A percentile compares a stretch with the other conserved stretches of the same genome.
Conservation (phyloP, 2,888 invertebrate genomes). For the Dynastes tityus region DNA sequence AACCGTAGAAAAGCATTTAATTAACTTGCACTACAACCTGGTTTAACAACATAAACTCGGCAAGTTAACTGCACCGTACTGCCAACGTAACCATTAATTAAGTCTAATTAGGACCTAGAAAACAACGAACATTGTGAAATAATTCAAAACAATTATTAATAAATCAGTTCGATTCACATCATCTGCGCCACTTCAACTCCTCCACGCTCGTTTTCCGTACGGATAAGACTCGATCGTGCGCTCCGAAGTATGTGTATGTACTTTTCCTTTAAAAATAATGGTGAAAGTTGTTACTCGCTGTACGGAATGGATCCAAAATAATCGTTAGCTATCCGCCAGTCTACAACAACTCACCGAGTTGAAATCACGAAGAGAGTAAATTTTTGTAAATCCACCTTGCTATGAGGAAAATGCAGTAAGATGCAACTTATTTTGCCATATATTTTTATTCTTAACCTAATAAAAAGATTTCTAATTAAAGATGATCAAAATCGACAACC, state of each 20-base stretch:
- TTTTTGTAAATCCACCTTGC: no score
- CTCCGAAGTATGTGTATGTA: constrained; percentile 11
- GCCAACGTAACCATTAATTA: constrained; percentile 58
- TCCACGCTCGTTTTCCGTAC: constrained; percentile 24
- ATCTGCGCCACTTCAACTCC: constrained; percentile 42
- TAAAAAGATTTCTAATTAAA: no score
- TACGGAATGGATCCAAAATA: constrained; percentile 5
- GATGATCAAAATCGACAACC: no score
- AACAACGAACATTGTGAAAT: constrained; percentile 57
- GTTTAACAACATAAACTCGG: constrained; percentile 55
- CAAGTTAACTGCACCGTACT: constrained; percentile 55
- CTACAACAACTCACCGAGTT: neutral
- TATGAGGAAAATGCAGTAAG: no score
- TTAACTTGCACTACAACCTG: constrained; percentile 59
- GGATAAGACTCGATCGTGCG: constrained; percentile 28
- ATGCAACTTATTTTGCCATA: no score
- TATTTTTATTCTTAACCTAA: no score
- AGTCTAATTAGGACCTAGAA: constrained; percentile 58
- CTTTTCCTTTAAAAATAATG: constrained; percentile 18
- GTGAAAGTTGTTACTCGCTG: constrained; percentile 33
- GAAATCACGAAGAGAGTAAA: neutral
- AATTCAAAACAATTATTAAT: constrained; percentile 59
- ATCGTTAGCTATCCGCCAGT: neutral
- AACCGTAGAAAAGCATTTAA: constrained; percentile 59
- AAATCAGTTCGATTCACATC: constrained; percentile 55